Evolutionary conservation across 2,113 vertebrate genomes (phyloP).

Genomic region (Heptranchias perlo): DNA sequence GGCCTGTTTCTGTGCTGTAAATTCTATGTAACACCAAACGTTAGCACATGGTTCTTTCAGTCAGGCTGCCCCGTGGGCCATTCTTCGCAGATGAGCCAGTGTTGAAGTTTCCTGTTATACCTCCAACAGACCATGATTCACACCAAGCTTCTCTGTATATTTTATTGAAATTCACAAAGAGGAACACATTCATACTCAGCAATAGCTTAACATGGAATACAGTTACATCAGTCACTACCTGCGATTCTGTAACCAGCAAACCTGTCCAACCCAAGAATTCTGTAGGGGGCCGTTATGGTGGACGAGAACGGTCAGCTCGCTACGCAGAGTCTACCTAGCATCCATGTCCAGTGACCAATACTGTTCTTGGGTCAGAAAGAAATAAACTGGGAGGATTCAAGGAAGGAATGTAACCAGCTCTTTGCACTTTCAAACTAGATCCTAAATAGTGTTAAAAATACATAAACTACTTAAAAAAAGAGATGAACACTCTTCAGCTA

Average conservation of each 20-base stretch:
- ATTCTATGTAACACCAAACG: not conserved
- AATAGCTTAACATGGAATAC: not conserved
- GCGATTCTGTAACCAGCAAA: not conserved
- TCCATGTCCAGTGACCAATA: not conserved
- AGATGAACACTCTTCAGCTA: not conserved
- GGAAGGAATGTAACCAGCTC: not conserved
- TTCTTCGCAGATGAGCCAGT: not conserved
- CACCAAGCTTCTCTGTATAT: not conserved
- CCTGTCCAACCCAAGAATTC: not conserved
- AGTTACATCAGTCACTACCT: not conserved
- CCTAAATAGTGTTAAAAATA: constrained; percentile 32
- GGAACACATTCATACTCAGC: not conserved
- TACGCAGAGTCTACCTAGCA: not conserved
- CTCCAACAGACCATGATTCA: not conserved
- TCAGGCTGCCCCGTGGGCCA: not conserved
- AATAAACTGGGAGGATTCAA: constrained; percentile 2
- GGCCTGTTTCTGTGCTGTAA: not conserved
- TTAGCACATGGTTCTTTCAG: not conserved
- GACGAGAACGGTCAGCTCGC: not conserved
- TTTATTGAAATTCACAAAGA: constrained; percentile 24
- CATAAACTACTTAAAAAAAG: not conserved
- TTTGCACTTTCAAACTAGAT: not conserved
- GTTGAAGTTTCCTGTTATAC: not conserved
- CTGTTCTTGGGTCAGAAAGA: not conserved
- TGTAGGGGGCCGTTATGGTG: not conserved